Evolutionary conservation across 1,140 invertebrate genomes (phyloP), one percentile per base, ranked within the genome.

Genomic region (Monochamus saltuarius): DNA sequence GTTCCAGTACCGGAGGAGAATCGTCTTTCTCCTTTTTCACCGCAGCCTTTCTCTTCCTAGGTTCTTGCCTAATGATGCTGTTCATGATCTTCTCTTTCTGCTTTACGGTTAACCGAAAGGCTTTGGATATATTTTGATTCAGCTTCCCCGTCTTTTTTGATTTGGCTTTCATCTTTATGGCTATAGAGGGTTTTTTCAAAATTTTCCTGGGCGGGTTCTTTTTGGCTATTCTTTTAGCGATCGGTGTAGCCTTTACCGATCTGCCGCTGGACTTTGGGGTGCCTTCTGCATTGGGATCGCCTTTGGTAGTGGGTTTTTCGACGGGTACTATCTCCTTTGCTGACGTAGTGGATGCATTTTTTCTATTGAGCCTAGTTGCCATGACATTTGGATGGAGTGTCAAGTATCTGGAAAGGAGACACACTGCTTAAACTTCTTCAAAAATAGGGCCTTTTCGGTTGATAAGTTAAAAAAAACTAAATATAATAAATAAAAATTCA

Each of bases 311-410:
- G 35, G 36, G 17, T 11, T 43, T 53, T 47, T 64, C 66, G 37
- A 65, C 42, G 1, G 37, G 16, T 13, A 52, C 64, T 66, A 66
- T 36, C 61, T 66, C 65, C 55, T 65, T 61, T 9, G 14, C 51
- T 2, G 56, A 43, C 6, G 39, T 37, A n/a, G 54, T 16, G 10
- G 39, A 38, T 50, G 71, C 57, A 65, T 71, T 59, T 58, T 75
- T 77, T 56, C 53, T 56, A 61, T 75, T 75, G 54, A 75, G 70
- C 57, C 71, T 70, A 70, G 66, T 71, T 67, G 75, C 75, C 75
- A 77, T 77, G 60, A 66, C 75, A 77, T 75, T 74, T 64, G 71
- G 65, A 59, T 55, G 39, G 53, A 29, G 14, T 45, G 10, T 14
- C 11, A 34, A 51, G n/a, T 9, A 38, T 22, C 36, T 51, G 29